phyloP scores from a whole-genome alignment of 2,113 vertebrate species.

The Ictalurus punctatus region DNA sequence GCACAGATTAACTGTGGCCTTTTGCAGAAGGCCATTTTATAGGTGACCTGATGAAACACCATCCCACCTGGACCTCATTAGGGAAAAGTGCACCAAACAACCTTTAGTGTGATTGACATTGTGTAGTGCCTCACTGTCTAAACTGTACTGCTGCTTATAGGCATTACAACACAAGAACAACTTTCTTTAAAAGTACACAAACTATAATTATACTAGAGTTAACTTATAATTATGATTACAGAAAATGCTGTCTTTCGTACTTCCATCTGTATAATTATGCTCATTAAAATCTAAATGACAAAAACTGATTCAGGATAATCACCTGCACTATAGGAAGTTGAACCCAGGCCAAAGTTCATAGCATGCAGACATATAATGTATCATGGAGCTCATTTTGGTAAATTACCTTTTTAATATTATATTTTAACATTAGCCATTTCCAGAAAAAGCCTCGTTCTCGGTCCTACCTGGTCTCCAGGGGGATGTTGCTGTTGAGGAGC shows the following conservation, averaged over 20 bases:
- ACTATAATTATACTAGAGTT: conserved; percentile 1
- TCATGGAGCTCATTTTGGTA: not conserved
- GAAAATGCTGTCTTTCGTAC: conserved; percentile 9
- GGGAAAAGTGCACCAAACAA: conserved; percentile 20
- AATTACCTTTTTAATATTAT: not conserved
- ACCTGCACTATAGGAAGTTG: not conserved
- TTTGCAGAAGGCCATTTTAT: conserved; percentile 18
- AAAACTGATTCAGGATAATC: conserved; percentile 8
- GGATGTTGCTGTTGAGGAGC: conserved; percentile 99
- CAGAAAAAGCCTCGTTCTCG: not conserved
- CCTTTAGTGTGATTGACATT: conserved; percentile 17
- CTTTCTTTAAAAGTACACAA: conserved; percentile 14
- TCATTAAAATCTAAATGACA: not conserved
- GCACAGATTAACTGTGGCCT: conserved; percentile 4
- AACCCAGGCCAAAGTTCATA: conserved; percentile 16
- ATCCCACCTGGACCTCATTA: conserved; percentile 36
- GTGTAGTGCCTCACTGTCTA: not conserved
- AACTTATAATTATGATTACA: conserved; percentile 21
- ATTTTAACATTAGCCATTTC: not conserved
- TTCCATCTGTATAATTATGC: not conserved
- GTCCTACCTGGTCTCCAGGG: conserved; percentile 92
- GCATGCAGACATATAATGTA: not conserved
- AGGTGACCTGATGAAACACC: conserved; percentile 2
- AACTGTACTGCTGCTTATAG: not conserved
- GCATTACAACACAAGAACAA: not conserved